phyloP scores from a whole-genome alignment of 2,797 vertebrate genomes.

The Champsocephalus gunnari region DNA sequence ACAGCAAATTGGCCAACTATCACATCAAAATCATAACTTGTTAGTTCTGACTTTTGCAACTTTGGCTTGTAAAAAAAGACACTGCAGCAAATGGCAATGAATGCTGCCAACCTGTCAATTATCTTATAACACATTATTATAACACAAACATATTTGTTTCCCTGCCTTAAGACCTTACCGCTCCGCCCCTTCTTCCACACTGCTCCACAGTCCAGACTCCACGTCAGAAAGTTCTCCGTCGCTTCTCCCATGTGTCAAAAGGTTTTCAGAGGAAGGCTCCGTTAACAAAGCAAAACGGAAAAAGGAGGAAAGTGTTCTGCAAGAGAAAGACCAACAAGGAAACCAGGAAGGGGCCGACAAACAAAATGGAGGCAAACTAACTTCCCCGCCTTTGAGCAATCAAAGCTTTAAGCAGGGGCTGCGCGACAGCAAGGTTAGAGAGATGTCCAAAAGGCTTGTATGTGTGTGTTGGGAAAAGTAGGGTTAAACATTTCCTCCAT shows the following conservation, averaged over 20 bases:
- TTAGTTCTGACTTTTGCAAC: background rate
- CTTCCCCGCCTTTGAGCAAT: background rate
- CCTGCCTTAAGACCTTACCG: conserved; percentile 52
- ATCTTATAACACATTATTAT: too few species aligned
- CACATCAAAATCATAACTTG: background rate
- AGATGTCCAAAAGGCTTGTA: background rate
- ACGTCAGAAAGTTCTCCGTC: conserved; percentile 79
- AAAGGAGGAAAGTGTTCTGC: conserved; percentile 78
- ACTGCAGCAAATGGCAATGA: background rate
- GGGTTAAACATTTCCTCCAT: background rate
- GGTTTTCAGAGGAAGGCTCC: conserved; percentile 38
- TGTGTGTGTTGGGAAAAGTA: background rate
- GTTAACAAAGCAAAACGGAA: conserved; percentile 81
- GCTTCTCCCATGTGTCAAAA: conserved; percentile 78
- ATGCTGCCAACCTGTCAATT: too few species aligned
- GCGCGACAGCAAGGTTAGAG: conserved; percentile 39
- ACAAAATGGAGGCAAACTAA: conserved; percentile 1
- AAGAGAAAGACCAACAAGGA: conserved; percentile 31
- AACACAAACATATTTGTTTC: background rate
- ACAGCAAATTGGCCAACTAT: background rate
- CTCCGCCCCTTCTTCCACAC: conserved; percentile 69
- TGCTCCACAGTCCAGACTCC: conserved; percentile 66
- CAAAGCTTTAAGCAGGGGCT: conserved; percentile 25
- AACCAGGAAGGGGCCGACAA: conserved; percentile 41
- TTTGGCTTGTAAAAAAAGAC: background rate